These are phyloP conservation scores for Dermatemys mawii DNA, from an alignment of 2,113 vertebrate genomes.

Conservation along the genomic window DNA sequence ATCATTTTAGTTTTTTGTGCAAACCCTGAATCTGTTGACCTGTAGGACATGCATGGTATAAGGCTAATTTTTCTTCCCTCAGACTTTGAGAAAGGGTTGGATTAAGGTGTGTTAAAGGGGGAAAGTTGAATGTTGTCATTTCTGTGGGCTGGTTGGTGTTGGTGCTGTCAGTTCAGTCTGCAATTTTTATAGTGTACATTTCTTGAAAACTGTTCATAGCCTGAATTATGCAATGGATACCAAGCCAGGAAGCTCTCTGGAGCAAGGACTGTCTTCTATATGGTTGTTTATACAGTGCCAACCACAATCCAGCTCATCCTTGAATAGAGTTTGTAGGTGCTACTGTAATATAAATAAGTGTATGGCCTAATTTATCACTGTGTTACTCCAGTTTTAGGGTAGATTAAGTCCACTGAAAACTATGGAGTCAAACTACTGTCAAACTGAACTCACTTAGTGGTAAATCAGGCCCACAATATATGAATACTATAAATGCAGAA, in stretches of 20 bases:
- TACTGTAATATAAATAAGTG: background rate
- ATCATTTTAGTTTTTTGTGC: background rate
- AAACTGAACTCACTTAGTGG: background rate
- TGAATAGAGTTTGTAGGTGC: background rate
- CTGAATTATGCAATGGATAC: background rate
- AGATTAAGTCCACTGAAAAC: background rate
- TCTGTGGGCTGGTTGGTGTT: background rate
- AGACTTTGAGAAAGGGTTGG: background rate
- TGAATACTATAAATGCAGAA: background rate
- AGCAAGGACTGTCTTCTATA: background rate
- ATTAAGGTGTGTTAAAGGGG: background rate
- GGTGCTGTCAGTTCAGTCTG: background rate
- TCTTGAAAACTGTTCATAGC: background rate
- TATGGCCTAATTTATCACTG: background rate
- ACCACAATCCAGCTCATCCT: background rate
- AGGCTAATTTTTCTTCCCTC: background rate
- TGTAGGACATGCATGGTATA: background rate
- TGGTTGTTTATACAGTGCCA: background rate
- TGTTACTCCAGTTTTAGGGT: background rate
- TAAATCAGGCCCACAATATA: background rate
- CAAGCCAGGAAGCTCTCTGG: background rate
- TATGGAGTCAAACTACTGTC: background rate
- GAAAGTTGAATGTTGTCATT: conserved; percentile 10
- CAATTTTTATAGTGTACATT: background rate
- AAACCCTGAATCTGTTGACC: background rate